A percentile compares a stretch with the other conserved stretches of the same genome.
These are phyloP conservation scores for Pachydiplax longipennis DNA, from an alignment of 2,888 invertebrate species.

Conservation along the genomic window DNA sequence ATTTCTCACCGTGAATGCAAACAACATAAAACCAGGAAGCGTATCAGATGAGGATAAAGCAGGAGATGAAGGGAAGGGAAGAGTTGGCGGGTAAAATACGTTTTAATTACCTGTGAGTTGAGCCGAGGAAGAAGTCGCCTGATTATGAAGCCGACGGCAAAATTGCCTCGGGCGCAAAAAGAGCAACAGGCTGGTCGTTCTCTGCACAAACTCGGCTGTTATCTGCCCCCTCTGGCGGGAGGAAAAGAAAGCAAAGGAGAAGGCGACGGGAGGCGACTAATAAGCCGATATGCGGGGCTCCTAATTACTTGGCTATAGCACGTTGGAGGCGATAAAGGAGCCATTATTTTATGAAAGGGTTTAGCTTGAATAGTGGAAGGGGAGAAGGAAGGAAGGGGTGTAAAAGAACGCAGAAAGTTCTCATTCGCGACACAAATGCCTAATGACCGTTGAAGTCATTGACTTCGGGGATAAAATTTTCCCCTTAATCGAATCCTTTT, in stretches of 20 bases:
- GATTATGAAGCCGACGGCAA: slow-evolving; percentile 29
- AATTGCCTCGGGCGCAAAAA: slow-evolving; percentile 24
- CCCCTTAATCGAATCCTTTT: background rate
- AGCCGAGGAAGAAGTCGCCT: slow-evolving; percentile 17
- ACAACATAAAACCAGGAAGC: too few species aligned
- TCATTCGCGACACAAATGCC: too few species aligned
- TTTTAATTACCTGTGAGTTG: slow-evolving; percentile 30
- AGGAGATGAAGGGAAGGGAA: background rate
- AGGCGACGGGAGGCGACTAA: background rate
- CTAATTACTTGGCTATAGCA: slow-evolving; percentile 18
- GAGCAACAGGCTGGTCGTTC: slow-evolving; percentile 42
- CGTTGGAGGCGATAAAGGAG: slow-evolving; percentile 10
- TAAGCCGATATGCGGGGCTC: slow-evolving; percentile 17
- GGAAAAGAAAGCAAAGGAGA: too few species aligned
- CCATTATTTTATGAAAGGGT: background rate
- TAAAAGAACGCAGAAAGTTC: background rate
- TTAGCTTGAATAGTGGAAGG: background rate
- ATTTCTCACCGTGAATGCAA: too few species aligned
- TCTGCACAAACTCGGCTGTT: background rate
- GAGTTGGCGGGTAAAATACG: slow-evolving; percentile 7
- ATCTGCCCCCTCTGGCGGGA: background rate
- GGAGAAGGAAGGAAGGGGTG: background rate
- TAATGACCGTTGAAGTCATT: background rate
- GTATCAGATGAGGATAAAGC: background rate
- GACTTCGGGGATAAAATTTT: background rate